phyloP scores from a whole-genome alignment of 1,140 invertebrate genomes.

The Halyomorpha halys region DNA sequence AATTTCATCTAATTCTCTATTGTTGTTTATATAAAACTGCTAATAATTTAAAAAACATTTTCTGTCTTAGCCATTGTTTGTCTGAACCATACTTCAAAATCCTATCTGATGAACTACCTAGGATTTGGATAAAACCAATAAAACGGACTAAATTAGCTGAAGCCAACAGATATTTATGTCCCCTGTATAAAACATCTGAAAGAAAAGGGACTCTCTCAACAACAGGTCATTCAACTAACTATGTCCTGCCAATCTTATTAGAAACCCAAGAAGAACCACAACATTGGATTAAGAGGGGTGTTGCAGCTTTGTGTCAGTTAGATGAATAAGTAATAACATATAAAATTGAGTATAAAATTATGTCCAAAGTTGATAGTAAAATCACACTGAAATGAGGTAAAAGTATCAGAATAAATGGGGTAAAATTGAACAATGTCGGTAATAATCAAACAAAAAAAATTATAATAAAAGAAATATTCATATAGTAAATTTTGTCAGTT shows the following conservation, averaged over 20 bases:
- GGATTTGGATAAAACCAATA: slow-evolving; percentile 50
- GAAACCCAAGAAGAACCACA: slow-evolving; percentile 53
- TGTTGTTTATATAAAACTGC: too few relatives aligned
- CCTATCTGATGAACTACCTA: slow-evolving; percentile 66
- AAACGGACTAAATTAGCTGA: slow-evolving; percentile 31
- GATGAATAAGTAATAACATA: slow-evolving; percentile 58
- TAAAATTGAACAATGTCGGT: too few relatives aligned
- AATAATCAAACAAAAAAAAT: too few relatives aligned
- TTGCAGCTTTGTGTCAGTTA: slow-evolving; percentile 73
- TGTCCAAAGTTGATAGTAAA: too few relatives aligned
- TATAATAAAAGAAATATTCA: too few relatives aligned
- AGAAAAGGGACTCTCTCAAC: slow-evolving; percentile 71
- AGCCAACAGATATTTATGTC: slow-evolving; percentile 60
- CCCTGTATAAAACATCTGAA: slow-evolving; percentile 79
- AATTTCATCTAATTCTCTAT: too few relatives aligned
- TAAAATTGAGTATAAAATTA: too few relatives aligned
- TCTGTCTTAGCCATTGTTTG: slow-evolving; percentile 39
- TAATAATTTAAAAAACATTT: background rate
- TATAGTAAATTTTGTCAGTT: too few relatives aligned
- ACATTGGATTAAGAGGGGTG: slow-evolving; percentile 83
- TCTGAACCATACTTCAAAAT: slow-evolving; percentile 74
- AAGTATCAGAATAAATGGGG: too few relatives aligned
- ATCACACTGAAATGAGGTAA: too few relatives aligned
- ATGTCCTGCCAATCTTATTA: slow-evolving; percentile 67
- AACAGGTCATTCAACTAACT: slow-evolving; percentile 87